Evolutionary conservation across 2,797 vertebrate genomes (phyloP), one percentile per base, ranked within the genome.

Genomic region (Chaenodraco wilsoni): DNA sequence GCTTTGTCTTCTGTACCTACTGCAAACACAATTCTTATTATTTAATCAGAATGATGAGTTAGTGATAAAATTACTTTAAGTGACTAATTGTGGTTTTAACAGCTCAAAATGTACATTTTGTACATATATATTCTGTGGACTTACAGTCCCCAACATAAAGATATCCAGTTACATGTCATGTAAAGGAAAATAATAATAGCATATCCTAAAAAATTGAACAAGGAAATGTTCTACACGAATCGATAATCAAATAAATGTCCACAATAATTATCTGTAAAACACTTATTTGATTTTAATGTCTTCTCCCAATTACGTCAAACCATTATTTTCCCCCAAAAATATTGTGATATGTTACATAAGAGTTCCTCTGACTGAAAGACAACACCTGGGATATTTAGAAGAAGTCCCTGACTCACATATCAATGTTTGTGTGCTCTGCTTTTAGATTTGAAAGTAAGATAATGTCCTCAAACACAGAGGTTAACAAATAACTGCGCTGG

Each of bases 401-500:
- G n/a, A 27, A 61, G 19, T 17, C 27, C 5, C n/a, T 67, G 23
- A 11, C 9, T 62, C 45, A 27, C 41, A 49, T n/a, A 31, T 60
- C 0, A 50, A 27, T 27, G 15, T 58, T 33, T 63, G 43, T 68
- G 14, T 58, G 14, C 44, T 55, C 15, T 50, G n/a, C 13, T 23
- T 13, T 60, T 48, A 57, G 62, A 48, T 41, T 21, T 49, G 40
- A 74, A 37, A 55, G 19, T 59, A 62, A 79, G 71, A 60, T 45
- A 31, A 57, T 49, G 37, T 63, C 48, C 41, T 63, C 45, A 40
- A 57, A 59, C 58, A 51, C 44, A 65, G 56, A 78, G 51, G 52
- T 23, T 69, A 58, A 81, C 66, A 78, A 66, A 74, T 57, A 83
- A 64, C 70, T 74, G 65, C 78, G 52, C 65, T 31, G 54, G 60